A percentile compares a stretch with the other conserved stretches of the same genome.
These are phyloP conservation scores for Drosophila demipolita DNA, from an alignment of 2,888 invertebrate genomes.

Conservation along the genomic window DNA sequence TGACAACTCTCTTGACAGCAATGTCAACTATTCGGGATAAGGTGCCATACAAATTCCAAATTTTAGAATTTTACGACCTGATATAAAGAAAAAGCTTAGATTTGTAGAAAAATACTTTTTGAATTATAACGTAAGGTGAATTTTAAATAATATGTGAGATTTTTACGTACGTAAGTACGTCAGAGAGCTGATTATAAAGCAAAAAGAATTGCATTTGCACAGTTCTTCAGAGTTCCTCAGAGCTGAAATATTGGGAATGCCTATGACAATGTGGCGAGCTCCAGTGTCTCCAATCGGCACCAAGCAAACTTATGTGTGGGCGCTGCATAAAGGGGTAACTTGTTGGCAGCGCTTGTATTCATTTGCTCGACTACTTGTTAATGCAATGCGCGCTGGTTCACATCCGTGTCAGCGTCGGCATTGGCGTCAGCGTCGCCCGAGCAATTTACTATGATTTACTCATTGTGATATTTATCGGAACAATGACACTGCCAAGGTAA, in stretches of 20 bases:
- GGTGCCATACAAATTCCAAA: not conserved
- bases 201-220: slow-evolving; percentile 34
- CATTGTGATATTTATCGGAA: slow-evolving; percentile 74
- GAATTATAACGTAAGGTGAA: not conserved
- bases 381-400: slow-evolving; percentile 58
- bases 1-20: not conserved
- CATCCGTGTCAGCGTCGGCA: slow-evolving; percentile 22
- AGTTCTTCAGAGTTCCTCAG: slow-evolving; percentile 58
- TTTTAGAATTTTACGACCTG: not conserved
- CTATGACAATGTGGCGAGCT: slow-evolving; percentile 71
- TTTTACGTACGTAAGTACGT: slow-evolving; percentile 34
- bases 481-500: slow-evolving; percentile 63
- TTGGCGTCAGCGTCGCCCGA: slow-evolving; percentile 41
- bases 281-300: slow-evolving; percentile 27
- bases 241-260: slow-evolving; percentile 62
- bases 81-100: too few relatives aligned
- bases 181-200: slow-evolving; percentile 35
- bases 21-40: not conserved
- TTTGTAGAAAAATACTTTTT: too few relatives aligned
- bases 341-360: slow-evolving; percentile 54
- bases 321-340: slow-evolving; percentile 31
- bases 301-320: slow-evolving; percentile 48
- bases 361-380: slow-evolving; percentile 79
- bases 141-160: not conserved
- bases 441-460: slow-evolving; percentile 68